Percentiles rank a stretch among this genome's conserved stretches.
Evolutionary conservation across 2,888 invertebrate species (phyloP).

Genomic region (Isoperla grammatica): DNA sequence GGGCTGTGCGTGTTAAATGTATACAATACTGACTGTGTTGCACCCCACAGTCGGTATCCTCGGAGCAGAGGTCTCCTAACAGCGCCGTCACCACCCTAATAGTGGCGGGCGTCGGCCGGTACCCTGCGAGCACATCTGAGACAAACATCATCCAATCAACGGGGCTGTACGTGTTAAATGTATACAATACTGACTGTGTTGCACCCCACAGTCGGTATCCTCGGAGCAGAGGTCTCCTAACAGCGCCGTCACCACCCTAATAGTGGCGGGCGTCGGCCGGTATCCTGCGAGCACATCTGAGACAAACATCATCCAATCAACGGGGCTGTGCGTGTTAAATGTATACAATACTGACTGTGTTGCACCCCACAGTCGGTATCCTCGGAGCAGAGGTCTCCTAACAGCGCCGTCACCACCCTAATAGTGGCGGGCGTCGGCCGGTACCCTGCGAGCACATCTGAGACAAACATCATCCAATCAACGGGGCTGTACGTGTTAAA

Average conservation of each 20-base stretch:
- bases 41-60: conserved; percentile 60
- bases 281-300: conserved; percentile 41
- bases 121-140: conserved; percentile 41
- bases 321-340: too few species aligned
- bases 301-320: too few species aligned
- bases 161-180: too few species aligned
- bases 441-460: conserved; percentile 42
- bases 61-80: conserved; percentile 71
- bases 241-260: conserved; percentile 58
- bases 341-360: conserved; percentile 69
- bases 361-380: conserved; percentile 62
- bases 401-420: conserved; percentile 57
- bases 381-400: conserved; percentile 72
- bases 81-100: conserved; percentile 59
- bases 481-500: too few species aligned
- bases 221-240: conserved; percentile 75
- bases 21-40: conserved; percentile 69
- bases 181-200: conserved; percentile 68
- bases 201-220: conserved; percentile 60
- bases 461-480: too few species aligned
- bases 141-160: too few species aligned
- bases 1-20: too few species aligned
- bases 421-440: conserved; percentile 60
- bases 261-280: conserved; percentile 58
- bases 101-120: conserved; percentile 58